Conservation (phyloP, 2,888 invertebrate genomes). For the Dusona sp. region DNA sequence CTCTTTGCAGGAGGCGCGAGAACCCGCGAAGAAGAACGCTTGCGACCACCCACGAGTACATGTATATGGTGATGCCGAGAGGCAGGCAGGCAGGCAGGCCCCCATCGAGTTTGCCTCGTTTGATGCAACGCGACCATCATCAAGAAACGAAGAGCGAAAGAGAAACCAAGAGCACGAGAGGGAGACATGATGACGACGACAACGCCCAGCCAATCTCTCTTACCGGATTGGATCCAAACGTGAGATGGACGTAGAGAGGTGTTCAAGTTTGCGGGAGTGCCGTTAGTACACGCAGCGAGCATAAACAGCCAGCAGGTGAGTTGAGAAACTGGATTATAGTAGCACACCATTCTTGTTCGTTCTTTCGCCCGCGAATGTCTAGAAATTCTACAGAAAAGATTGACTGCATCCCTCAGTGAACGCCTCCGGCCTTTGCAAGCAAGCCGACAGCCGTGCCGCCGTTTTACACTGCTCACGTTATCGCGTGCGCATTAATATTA, state of each 20-base stretch:
- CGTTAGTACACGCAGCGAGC: conserved; percentile 42
- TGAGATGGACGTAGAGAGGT: conserved; percentile 72
- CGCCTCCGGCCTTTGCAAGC: conserved; percentile 65
- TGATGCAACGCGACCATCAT: conserved; percentile 56
- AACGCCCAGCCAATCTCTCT: conserved; percentile 70
- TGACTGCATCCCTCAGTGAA: conserved; percentile 67
- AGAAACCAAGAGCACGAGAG: conserved; percentile 30
- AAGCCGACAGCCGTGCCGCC: conserved; percentile 48
- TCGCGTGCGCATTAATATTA: conserved; percentile 8
- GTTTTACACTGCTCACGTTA: conserved; percentile 32
- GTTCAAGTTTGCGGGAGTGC: conserved; percentile 54
- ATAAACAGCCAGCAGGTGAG: conserved; percentile 60
- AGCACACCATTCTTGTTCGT: conserved; percentile 63
- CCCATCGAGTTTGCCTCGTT: conserved; percentile 64
- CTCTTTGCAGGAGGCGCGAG: conserved; percentile 60
- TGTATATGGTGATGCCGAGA: conserved; percentile 19
- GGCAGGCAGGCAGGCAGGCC: conserved; percentile 23
- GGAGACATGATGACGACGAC: conserved; percentile 55
- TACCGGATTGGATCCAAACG: conserved; percentile 72
- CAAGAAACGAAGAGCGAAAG: conserved; percentile 30
- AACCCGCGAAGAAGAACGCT: conserved; percentile 63
- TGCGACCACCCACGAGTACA: conserved; percentile 79
- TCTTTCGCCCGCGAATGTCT: conserved; percentile 67
- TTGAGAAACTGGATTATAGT: conserved; percentile 72
- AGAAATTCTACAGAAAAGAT: conserved; percentile 58